Percentiles rank a stretch among this genome's conserved stretches.
Conservation (phyloP, 2,797 vertebrate species). For the Steatocranus sp. region DNA sequence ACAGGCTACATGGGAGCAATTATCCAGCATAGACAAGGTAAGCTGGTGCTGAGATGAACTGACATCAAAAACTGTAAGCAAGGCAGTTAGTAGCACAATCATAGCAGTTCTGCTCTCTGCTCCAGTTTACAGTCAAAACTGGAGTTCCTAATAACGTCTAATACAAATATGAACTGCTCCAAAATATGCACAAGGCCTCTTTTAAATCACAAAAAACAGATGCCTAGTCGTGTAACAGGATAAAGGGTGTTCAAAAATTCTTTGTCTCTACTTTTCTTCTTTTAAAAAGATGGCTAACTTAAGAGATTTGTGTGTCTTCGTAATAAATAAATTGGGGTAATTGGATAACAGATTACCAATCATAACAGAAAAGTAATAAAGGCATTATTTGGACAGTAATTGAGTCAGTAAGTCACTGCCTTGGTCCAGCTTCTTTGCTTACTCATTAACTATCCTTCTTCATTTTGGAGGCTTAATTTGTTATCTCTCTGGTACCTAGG, state of each 20-base stretch:
- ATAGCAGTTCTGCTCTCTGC: neutral
- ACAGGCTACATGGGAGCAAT: slow-evolving; percentile 39
- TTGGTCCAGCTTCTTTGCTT: neutral
- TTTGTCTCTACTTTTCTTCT: neutral
- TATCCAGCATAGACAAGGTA: slow-evolving; percentile 9
- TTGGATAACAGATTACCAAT: neutral
- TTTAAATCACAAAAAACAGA: neutral
- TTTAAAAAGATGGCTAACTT: neutral
- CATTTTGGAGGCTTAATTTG: neutral
- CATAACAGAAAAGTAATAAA: neutral
- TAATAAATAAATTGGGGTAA: neutral
- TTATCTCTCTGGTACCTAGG: neutral
- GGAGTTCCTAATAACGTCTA: neutral
- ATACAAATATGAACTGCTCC: neutral
- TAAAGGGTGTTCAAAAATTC: neutral
- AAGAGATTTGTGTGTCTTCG: neutral
- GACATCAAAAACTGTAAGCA: neutral
- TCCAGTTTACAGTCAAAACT: neutral
- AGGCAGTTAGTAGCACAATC: neutral
- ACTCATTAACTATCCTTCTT: neutral
- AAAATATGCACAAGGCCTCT: neutral
- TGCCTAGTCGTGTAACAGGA: neutral
- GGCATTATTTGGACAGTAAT: neutral
- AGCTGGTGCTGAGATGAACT: slow-evolving; percentile 8
- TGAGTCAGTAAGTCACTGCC: neutral